Conservation (phyloP, 2,888 invertebrate species). For the Rosalia funebris region DNA sequence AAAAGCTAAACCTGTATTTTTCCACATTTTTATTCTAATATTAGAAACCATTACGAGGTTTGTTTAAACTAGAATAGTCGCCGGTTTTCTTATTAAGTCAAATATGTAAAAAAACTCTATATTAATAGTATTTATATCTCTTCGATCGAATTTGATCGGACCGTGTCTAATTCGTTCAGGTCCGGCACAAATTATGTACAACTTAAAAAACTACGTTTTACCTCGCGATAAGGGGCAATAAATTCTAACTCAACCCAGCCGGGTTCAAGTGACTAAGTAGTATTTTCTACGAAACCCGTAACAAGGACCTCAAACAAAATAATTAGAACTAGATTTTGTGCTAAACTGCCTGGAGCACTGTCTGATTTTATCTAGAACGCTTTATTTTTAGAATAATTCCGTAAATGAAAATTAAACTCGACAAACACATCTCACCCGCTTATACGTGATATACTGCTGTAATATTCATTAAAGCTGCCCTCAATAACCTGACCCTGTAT, state of each 20-base stretch:
- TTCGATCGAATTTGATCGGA: constrained; percentile 4
- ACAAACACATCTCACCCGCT: no score
- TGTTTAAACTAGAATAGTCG: constrained; percentile 1
- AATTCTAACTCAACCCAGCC: background rate
- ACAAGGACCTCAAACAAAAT: background rate
- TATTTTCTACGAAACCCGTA: background rate
- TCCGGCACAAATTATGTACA: constrained; percentile 1
- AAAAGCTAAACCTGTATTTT: background rate
- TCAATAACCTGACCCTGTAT: no score
- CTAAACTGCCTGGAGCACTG: no score
- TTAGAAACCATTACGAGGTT: background rate
- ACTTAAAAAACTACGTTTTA: constrained; percentile 2
- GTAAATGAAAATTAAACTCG: no score
- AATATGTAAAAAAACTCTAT: constrained; percentile 5
- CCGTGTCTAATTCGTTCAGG: constrained; percentile 8
- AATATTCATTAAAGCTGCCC: no score
- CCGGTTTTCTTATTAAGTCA: constrained; percentile 4
- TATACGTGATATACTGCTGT: no score
- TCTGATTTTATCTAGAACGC: no score
- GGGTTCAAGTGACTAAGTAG: background rate
- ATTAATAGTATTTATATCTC: constrained; percentile 12
- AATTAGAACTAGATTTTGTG: no score
- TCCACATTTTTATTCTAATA: constrained; percentile 5
- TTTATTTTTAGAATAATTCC: no score
- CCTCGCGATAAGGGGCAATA: constrained; percentile 9